Percentiles rank a stretch among this genome's conserved stretches.
These are phyloP conservation scores for Lasioglossum baleicum DNA, from an alignment of 1,140 invertebrate genomes.

Conservation along the genomic window DNA sequence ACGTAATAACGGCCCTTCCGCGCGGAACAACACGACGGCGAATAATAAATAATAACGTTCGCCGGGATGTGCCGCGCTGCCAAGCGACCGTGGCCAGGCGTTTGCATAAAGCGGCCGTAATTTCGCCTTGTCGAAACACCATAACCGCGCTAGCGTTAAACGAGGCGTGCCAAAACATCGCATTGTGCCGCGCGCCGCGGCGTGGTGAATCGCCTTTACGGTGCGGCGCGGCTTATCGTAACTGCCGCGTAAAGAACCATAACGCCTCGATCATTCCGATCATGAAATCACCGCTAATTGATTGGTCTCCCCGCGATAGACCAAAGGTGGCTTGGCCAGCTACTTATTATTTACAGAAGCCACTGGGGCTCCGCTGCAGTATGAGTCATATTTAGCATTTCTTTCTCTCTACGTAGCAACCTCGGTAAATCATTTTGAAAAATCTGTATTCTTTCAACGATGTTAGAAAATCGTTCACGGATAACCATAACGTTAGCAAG, in stretches of 20 bases:
- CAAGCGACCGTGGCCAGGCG: not conserved
- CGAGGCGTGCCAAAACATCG: slow-evolving; percentile 51
- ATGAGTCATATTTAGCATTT: too few species aligned
- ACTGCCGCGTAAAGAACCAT: slow-evolving; percentile 31
- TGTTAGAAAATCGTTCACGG: too few species aligned
- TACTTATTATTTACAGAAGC: too few species aligned
- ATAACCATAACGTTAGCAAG: not conserved
- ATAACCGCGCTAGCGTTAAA: slow-evolving; percentile 24
- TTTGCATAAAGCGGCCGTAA: slow-evolving; percentile 30
- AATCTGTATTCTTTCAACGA: too few species aligned
- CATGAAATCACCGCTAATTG: slow-evolving; percentile 24
- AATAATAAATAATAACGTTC: slow-evolving; percentile 4
- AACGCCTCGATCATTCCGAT: slow-evolving; percentile 38
- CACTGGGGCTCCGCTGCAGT: too few species aligned
- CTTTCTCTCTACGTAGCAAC: too few species aligned
- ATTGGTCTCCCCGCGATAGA: too few species aligned
- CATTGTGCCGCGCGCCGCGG: slow-evolving; percentile 26
- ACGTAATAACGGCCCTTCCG: not conserved
- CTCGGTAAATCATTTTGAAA: too few species aligned
- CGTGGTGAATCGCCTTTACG: slow-evolving; percentile 53
- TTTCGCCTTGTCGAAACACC: slow-evolving; percentile 14
- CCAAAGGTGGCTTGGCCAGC: too few species aligned
- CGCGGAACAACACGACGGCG: not conserved
- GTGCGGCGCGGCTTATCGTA: slow-evolving; percentile 45
- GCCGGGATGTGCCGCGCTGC: not conserved